A percentile compares a stretch with the other conserved stretches of the same genome.
These are phyloP conservation scores for Adelphocoris suturalis DNA, from an alignment of 2,888 invertebrate species.

Conservation along the genomic window DNA sequence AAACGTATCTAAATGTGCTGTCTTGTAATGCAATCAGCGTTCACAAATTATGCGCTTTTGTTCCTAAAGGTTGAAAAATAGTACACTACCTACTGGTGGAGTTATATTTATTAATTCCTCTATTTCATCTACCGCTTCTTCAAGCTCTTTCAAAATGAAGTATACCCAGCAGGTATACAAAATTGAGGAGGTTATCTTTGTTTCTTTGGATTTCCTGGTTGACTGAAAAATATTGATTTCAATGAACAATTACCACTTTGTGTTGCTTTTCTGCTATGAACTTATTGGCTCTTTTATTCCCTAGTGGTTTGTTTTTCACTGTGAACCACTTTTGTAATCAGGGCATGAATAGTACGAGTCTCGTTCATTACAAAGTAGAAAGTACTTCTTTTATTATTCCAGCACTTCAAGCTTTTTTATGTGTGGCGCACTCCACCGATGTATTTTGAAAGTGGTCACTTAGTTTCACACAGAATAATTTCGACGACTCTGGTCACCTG, in stretches of 20 bases:
- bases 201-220: not conserved
- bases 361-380: conserved; percentile 33
- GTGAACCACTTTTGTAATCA: not conserved
- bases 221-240: not conserved
- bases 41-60: too few species aligned
- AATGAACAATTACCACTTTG: not conserved
- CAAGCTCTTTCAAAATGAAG: too few species aligned
- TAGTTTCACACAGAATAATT: not conserved
- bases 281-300: not conserved
- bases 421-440: conserved; percentile 4
- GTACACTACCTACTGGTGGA: too few species aligned
- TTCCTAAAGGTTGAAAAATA: too few species aligned
- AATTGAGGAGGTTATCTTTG: too few species aligned
- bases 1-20: too few species aligned
- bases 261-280: not conserved
- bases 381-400: not conserved
- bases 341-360: conserved; percentile 28
- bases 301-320: not conserved
- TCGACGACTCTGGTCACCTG: not conserved
- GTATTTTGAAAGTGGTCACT: not conserved
- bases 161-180: too few species aligned
- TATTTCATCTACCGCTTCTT: too few species aligned
- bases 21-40: too few species aligned
- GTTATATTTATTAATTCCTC: too few species aligned
- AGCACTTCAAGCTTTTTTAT: conserved; percentile 35